Percentiles rank a stretch among this genome's conserved stretches.
These are phyloP conservation scores for Falco punctatus DNA, from an alignment of 2,113 vertebrate genomes.

Conservation along the genomic window DNA sequence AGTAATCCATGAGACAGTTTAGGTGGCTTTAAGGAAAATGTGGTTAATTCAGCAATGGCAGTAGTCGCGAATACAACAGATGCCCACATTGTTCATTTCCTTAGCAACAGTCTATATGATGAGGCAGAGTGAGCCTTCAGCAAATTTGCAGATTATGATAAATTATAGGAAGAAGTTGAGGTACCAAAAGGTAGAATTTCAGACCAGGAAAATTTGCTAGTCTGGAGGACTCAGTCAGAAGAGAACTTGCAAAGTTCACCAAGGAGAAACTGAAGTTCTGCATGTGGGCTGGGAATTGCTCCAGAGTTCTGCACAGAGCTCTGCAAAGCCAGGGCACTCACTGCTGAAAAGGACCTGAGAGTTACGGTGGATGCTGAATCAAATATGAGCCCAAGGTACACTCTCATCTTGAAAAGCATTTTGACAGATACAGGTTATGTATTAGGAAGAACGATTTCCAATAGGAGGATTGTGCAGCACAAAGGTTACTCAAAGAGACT, in stretches of 20 bases:
- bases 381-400: background rate
- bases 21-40: background rate
- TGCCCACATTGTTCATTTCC: background rate
- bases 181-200: background rate
- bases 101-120: background rate
- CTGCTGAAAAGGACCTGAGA: background rate
- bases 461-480: background rate
- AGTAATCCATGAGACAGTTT: background rate
- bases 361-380: background rate
- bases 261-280: background rate
- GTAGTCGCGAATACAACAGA: background rate
- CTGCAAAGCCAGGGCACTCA: background rate
- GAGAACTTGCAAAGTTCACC: background rate
- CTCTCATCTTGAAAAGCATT: background rate
- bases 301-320: background rate
- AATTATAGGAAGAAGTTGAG: background rate
- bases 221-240: background rate
- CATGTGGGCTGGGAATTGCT: background rate
- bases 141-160: background rate
- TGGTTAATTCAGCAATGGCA: background rate
- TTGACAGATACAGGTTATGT: background rate
- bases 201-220: background rate
- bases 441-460: background rate
- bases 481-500: background rate
- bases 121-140: background rate